Evolutionary conservation across 2,888 invertebrate genomes (phyloP), one percentile per base, ranked within the genome.

Genomic region (Falcaria lacertinaria): DNA sequence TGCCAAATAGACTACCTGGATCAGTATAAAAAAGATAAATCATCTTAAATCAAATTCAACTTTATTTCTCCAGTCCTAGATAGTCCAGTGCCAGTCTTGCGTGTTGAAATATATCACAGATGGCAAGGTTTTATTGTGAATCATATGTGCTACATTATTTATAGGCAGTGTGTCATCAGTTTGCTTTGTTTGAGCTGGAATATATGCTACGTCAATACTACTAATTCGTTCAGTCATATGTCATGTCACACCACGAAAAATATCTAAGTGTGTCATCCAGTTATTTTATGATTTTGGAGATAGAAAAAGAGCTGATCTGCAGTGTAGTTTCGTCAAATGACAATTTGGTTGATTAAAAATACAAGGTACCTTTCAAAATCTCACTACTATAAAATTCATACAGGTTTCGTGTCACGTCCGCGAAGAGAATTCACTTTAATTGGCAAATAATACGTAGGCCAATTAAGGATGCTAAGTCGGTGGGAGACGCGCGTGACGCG

Each of bases 391-490:
- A 53, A 64, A 71, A 75, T 77, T 74, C 74, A 81, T 84, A 80
- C 69, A 71, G 79, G 78, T 87, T 89, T 87, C 87, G 65, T 66
- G 80, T 87, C 88, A 89, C 87, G 88, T 89, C 68, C 76, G 64
- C 81, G 70, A 85, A 81, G 89, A 87, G 80, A 89, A 87, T 89
- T 87, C 85, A 84, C 88, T 89, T 88, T 89, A 89, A 89, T 89
- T 89, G 89, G 89, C 89, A 89, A 89, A 89, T 89, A 89, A 89
- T 89, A 89, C 89, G 86, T 78, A 87, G 82, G 81, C 84, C 86
- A 89, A 89, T 89, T 89, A 89, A 80, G 86, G 88, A 87, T 88
- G 84, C 87, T 85, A 85, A 88, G 87, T 85, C 79, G 83, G 87
- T 78, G 73, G 74, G 79, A 80, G 78, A 74, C 76, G 86, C 77